Evolutionary conservation across 2,888 invertebrate genomes (phyloP).

Genomic region (Sarcophaga caerulescens): DNA sequence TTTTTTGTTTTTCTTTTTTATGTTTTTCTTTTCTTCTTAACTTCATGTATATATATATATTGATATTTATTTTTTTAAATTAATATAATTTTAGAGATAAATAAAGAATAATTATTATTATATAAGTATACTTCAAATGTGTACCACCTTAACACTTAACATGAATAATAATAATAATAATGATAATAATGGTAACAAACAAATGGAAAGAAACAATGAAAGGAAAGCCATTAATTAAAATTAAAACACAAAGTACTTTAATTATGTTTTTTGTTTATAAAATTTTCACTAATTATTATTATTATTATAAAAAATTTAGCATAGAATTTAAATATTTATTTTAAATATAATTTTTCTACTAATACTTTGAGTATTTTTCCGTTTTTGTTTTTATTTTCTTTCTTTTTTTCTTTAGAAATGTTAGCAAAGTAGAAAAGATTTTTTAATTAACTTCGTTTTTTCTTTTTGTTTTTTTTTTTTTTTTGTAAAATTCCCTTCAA

Average conservation of each 20-base stretch:
- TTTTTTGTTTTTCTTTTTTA: too few relatives aligned
- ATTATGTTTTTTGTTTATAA: constrained; percentile 14
- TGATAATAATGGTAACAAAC: constrained; percentile 36
- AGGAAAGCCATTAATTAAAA: neutral
- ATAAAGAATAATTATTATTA: neutral
- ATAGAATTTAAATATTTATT: constrained; percentile 52
- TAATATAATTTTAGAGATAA: too few relatives aligned
- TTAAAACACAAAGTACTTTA: neutral
- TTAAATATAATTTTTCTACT: constrained; percentile 52
- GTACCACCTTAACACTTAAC: constrained; percentile 49
- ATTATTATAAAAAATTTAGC: constrained; percentile 49
- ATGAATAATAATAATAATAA: constrained; percentile 49
- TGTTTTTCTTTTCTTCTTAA: too few relatives aligned
- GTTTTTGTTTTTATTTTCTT: neutral
- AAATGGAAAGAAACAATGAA: constrained; percentile 32
- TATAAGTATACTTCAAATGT: constrained; percentile 37
- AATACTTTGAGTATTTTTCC: constrained; percentile 62
- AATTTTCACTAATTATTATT: constrained; percentile 68
- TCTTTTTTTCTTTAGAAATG: constrained; percentile 16
- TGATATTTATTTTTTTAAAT: too few relatives aligned
- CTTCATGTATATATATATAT: too few relatives aligned
- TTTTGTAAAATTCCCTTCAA: neutral
- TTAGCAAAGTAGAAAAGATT: constrained; percentile 49
- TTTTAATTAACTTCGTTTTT: constrained; percentile 19
- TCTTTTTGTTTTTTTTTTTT: neutral